Evolutionary conservation across 2,797 vertebrate genomes (phyloP).

Genomic region (Tiaroga cobitis): DNA sequence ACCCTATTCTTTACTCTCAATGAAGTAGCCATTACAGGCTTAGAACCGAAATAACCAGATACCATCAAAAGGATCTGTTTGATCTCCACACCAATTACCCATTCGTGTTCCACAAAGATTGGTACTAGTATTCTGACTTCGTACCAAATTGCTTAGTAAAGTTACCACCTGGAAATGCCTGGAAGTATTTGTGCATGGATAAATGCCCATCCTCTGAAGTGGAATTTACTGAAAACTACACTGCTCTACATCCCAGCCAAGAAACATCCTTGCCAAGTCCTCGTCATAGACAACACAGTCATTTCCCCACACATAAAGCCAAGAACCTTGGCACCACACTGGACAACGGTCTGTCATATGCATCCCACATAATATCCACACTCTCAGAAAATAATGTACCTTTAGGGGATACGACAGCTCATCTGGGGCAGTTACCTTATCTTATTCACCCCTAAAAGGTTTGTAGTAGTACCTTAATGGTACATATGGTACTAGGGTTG

Average conservation of each 20-base stretch:
- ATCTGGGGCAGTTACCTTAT: neutral
- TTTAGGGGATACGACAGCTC: neutral
- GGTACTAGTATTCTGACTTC: neutral
- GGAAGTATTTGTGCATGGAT: constrained; percentile 12
- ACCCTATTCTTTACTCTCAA: neutral
- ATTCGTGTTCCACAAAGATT: neutral
- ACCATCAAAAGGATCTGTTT: neutral
- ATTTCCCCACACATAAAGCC: constrained; percentile 16
- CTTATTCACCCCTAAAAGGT: neutral
- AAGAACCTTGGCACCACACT: constrained; percentile 22
- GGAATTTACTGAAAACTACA: constrained; percentile 21
- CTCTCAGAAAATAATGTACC: neutral
- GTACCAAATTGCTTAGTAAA: constrained; percentile 4
- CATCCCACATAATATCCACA: neutral
- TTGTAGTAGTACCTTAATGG: neutral
- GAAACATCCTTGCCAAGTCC: constrained; percentile 1
- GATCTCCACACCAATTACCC: neutral
- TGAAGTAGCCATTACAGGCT: neutral
- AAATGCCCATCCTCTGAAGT: neutral
- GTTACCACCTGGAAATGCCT: constrained; percentile 13
- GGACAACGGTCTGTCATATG: neutral
- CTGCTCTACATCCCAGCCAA: neutral
- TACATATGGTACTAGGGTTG: too few relatives aligned
- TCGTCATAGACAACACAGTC: constrained; percentile 15
- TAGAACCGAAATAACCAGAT: neutral